Evolutionary conservation across 2,797 vertebrate genomes (phyloP).

Genomic region (Mastacembelus armatus): DNA sequence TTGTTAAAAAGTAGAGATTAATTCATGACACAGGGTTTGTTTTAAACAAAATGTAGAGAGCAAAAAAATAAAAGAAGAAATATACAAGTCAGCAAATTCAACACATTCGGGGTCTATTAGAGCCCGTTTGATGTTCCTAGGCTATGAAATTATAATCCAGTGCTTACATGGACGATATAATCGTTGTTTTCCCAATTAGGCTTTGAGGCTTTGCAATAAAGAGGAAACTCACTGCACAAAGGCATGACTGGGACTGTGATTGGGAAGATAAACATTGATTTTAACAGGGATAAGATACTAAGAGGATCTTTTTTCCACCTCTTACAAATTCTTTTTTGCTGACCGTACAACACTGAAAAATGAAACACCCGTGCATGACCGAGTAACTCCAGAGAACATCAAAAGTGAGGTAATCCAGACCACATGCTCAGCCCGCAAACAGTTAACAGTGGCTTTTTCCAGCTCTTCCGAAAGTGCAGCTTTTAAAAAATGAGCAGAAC

Average conservation of each 20-base stretch:
- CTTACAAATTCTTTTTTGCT: constrained; percentile 56
- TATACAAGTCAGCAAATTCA: constrained; percentile 67
- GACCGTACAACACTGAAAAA: constrained; percentile 60
- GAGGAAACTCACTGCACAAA: constrained; percentile 51
- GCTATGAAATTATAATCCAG: constrained; percentile 75
- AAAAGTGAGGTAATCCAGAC: constrained; percentile 90
- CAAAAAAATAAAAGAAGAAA: constrained; percentile 55
- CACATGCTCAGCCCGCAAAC: constrained; percentile 94
- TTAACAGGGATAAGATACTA: constrained; percentile 55
- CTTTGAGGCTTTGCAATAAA: constrained; percentile 70
- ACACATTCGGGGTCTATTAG: constrained; percentile 73
- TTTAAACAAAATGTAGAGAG: constrained; percentile 61
- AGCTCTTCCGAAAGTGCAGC: constrained; percentile 81
- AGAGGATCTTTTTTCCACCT: constrained; percentile 27
- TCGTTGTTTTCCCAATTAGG: constrained; percentile 72
- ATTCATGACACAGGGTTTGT: constrained; percentile 64
- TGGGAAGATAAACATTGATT: constrained; percentile 65
- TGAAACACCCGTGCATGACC: constrained; percentile 80
- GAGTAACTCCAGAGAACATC: constrained; percentile 83
- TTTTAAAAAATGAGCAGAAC: constrained; percentile 87
- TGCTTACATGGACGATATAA: constrained; percentile 74
- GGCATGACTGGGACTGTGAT: constrained; percentile 45
- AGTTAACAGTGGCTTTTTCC: constrained; percentile 90
- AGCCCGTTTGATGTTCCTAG: constrained; percentile 69
- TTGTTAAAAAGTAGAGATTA: constrained; percentile 45